Evolutionary conservation across 2,888 invertebrate species (phyloP), one percentile per base, ranked within the genome.

Genomic region (Leistus spinibarbis): DNA sequence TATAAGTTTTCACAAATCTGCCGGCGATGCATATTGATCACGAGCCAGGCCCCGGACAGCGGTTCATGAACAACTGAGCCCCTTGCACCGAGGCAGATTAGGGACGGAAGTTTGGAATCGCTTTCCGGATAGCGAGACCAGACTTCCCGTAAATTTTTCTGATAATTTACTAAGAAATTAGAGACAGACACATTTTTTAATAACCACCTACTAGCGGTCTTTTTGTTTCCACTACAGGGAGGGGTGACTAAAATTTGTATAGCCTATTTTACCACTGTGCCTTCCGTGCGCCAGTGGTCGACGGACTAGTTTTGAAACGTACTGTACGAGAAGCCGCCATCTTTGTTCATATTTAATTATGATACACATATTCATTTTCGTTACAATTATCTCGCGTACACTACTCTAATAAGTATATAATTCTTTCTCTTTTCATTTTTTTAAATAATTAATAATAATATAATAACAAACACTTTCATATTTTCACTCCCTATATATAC

Each of bases 21-120:
- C 80, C 80, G 40, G 9, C 67, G 76, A 79, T 78, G 79, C 80
- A 79, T 79, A 80, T 82, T 82, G 78, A 79, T 80, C 81, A 82
- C 80, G 79, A 81, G 81, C 79, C 78, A 78, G 79, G 81, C 81
- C 81, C 88, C 88, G 88, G 88, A 88, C 83, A 81, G 81, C 84
- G 79, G 80, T 83, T 84, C 85, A 84, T 84, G 84, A 86, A 82
- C 84, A 86, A 87, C 86, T 88, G 88, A 89, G 89, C 89, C 89
- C 88, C 86, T 83, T 84, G 84, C 84, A 86, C 83, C 82, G 77
- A 79, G 86, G 85, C 86, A 85, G 87, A 84, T 88, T 88, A 82
- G 82, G 82, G 83, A 82, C 76, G 80, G 84, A 82, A 84, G 84
- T 86, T 84, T 78, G 78, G 76, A 71, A 78, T 84, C 82, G 79